phyloP scores from a whole-genome alignment of 2,113 vertebrate species.

The Anoplopoma fimbria region DNA sequence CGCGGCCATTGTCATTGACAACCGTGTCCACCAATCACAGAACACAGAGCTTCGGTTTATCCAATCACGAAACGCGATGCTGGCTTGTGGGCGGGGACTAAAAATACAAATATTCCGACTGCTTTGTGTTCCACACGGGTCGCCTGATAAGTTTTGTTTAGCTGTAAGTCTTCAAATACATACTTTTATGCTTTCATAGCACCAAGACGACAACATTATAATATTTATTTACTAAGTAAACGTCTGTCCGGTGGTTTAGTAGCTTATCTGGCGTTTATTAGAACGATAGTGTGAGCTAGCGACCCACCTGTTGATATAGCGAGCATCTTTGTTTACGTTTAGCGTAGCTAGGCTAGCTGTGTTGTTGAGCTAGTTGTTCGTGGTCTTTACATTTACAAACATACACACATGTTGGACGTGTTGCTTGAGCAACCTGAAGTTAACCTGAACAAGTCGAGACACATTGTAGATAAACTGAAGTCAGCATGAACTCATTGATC shows the following conservation, averaged over 20 bases:
- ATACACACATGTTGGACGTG: not conserved
- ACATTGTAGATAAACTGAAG: constrained; percentile 18
- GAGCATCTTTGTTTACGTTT: constrained; percentile 69
- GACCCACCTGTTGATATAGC: constrained; percentile 54
- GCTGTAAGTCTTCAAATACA: not conserved
- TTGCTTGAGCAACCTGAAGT: not conserved
- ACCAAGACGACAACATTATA: not conserved
- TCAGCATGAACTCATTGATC: not conserved
- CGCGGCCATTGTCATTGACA: constrained; percentile 39
- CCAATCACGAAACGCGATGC: constrained; percentile 74
- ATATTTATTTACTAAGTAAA: not conserved
- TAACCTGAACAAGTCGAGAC: not conserved
- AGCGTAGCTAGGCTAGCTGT: constrained; percentile 15
- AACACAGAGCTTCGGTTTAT: not conserved
- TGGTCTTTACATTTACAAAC: not conserved
- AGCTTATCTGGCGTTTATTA: not conserved
- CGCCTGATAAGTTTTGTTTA: not conserved
- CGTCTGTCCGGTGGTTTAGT: not conserved
- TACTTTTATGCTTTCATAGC: not conserved
- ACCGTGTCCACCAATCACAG: constrained; percentile 60
- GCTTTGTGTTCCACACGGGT: too few relatives aligned
- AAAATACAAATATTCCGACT: constrained; percentile 51
- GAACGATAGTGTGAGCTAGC: constrained; percentile 3
- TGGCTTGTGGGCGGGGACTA: constrained; percentile 52
- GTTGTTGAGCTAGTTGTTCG: not conserved